These are phyloP conservation scores for Ormyrus thymus DNA, from an alignment of 2,888 invertebrate species.

Conservation along the genomic window DNA sequence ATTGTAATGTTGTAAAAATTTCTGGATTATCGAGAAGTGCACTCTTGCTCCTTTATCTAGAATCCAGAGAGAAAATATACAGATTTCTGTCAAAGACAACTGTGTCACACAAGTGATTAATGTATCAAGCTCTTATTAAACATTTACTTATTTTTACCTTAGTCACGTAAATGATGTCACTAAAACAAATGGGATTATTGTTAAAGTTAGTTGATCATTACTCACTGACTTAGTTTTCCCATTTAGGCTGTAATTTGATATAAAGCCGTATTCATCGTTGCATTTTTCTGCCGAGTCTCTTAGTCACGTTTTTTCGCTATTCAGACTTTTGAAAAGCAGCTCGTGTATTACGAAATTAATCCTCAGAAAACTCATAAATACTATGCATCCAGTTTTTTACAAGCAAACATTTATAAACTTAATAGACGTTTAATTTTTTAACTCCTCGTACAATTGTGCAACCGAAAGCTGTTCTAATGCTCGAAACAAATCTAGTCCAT, in stretches of 20 bases:
- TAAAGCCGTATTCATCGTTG: no score
- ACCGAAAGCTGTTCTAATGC: no score
- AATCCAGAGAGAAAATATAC: slow-evolving; percentile 8
- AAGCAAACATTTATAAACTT: no score
- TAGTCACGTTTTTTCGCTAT: no score
- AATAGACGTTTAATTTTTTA: no score
- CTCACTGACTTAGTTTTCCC: slow-evolving; percentile 18
- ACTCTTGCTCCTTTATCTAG: not conserved
- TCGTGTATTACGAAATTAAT: not conserved
- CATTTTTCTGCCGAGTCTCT: no score
- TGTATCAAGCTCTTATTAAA: slow-evolving; percentile 16
- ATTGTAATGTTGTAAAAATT: slow-evolving; percentile 5
- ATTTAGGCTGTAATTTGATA: not conserved
- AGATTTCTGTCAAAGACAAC: slow-evolving; percentile 6
- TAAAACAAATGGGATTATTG: slow-evolving; percentile 15
- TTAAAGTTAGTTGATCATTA: slow-evolving; percentile 2
- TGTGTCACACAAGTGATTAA: slow-evolving; percentile 17
- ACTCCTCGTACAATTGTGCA: no score
- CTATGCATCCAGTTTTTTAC: no score
- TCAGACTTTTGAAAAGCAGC: no score
- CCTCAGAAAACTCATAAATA: not conserved
- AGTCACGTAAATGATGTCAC: slow-evolving; percentile 30
- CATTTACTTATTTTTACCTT: slow-evolving; percentile 21
- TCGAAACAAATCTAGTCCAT: no score
- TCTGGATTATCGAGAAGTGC: slow-evolving; percentile 1